Evolutionary conservation across 2,888 invertebrate species (phyloP), one percentile per base, ranked within the genome.

Genomic region (Hemaris fuciformis): DNA sequence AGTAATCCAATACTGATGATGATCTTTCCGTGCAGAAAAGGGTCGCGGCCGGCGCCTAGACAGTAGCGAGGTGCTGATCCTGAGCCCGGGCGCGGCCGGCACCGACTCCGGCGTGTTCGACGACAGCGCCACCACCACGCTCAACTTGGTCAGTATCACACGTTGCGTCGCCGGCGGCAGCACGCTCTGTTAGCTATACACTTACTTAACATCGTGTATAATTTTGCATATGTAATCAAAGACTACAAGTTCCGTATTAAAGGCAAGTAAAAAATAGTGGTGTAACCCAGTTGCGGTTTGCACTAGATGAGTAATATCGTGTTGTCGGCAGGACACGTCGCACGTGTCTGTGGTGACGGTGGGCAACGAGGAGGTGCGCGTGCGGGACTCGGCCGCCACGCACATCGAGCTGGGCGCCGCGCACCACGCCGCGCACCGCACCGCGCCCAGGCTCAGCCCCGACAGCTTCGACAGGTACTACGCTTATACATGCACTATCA

Each of bases 341-440:
- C 98, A 98, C 88, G 97, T 98, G 62, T 98, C 98, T 0, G 98
- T 98, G 63, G 97, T 98, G 65, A 97, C 97, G 27, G 97, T 98
- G 15, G 98, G 97, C 75, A 96, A 96, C 75, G 96, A 96, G 53
- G 95, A 95, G 80, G 95, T 96, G 27, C 95, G 96, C 69, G 96
- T 96, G 56, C 95, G 95, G 72, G 97, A 96, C 85, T 96, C 96
- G 34, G 88, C 85, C 53, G 88, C 87, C 13, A 85, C 88, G n/a
- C 87, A 87, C 71, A 83, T 88, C 59, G 86, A 87, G 7, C 82
- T 84, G 59, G 69, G 69, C 7, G 66, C 75, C 0, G 70, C 43
- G 66, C 31, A 64, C 68, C 31, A 15, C 7, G 66, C 75, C 0
- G 70, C 43, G 66, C 31, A 64, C 68, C 31, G 15, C 59, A 22